Evolutionary conservation across 2,888 invertebrate species (phyloP).

Genomic region (Scrobipalpa costella): DNA sequence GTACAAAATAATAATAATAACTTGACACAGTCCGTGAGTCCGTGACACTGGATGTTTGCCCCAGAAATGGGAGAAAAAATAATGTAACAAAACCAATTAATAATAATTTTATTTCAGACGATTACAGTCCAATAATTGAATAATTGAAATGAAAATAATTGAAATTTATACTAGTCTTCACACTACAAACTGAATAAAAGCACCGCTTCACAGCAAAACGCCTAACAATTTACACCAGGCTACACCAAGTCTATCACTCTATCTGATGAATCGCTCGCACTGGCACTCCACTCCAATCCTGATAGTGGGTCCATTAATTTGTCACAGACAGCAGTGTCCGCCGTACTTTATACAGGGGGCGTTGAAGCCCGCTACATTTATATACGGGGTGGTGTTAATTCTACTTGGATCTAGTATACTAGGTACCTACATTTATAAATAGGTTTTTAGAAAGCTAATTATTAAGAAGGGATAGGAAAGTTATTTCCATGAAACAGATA

Average conservation of each 20-base stretch:
- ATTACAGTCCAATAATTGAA: no score
- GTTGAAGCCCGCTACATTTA: constrained; percentile 12
- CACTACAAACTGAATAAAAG: neutral
- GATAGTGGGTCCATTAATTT: constrained; percentile 32
- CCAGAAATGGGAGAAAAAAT: no score
- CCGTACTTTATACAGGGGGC: constrained; percentile 28
- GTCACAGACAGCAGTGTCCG: constrained; percentile 30
- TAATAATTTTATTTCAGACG: no score
- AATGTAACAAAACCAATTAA: no score
- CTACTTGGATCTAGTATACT: neutral
- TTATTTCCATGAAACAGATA: no score
- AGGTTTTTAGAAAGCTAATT: neutral
- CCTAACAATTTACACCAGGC: neutral
- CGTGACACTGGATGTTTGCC: no score
- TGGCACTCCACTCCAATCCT: constrained; percentile 16
- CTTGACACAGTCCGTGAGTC: no score
- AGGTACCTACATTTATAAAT: neutral
- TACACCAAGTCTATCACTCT: neutral
- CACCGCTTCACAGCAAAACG: neutral
- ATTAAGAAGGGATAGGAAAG: no score
- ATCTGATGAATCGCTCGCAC: constrained; percentile 15
- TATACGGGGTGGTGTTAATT: constrained; percentile 11
- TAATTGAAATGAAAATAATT: no score
- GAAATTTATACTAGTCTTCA: no score
- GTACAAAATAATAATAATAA: no score